Base-by-base conservation (phyloP, 2,888 invertebrate genomes). In the Clunio marinus region DNA sequence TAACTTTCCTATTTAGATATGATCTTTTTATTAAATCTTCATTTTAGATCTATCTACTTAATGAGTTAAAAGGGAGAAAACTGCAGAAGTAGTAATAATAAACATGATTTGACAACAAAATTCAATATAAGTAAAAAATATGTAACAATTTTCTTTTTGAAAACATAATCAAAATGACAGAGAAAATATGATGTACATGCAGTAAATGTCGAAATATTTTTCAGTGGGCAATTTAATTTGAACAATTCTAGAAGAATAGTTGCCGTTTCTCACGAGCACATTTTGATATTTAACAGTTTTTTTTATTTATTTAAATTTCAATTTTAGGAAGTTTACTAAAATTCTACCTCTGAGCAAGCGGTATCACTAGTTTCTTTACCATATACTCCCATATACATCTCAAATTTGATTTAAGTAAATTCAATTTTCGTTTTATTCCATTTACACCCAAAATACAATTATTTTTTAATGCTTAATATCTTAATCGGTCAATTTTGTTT, bases 371-470 rank as follows among this genome's bases (percentile, higher is more conserved):
- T 51, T 51, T n/a, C 8, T 37, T 41, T 45, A 10, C 46, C 45
- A 46, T 25, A 65, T 46, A 65, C 24, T 46, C 15, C 5, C 10
- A 28, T 46, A 24, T 25, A 25, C n/a, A 41, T 17, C 41, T 28
- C 46, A 45, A 41, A 25, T 46, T 65, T 37, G n/a, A 27, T 65
- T 45, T 25, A 25, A 25, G 45, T 65, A 46, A 46, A 65, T 46
- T 65, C 51, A 51, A 22, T 17, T 51, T 41, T 41, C 15, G n/a
- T 45, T 62, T 62, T 58, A n/a, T 20, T 65, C 37, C 25, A 27
- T 57, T 25, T 57, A 65, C 66, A 66, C 66, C 35, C 66, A 66
- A 65, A 66, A 66, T 66, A 66, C 66, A 65, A 65, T 65, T 65
- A 66, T 55, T 55, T 57, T 59, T 55, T 59, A 59, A 32, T 22